Evolutionary conservation across 2,888 invertebrate genomes (phyloP), one percentile per base, ranked within the genome.

Genomic region (Trissoscelio sp.): DNA sequence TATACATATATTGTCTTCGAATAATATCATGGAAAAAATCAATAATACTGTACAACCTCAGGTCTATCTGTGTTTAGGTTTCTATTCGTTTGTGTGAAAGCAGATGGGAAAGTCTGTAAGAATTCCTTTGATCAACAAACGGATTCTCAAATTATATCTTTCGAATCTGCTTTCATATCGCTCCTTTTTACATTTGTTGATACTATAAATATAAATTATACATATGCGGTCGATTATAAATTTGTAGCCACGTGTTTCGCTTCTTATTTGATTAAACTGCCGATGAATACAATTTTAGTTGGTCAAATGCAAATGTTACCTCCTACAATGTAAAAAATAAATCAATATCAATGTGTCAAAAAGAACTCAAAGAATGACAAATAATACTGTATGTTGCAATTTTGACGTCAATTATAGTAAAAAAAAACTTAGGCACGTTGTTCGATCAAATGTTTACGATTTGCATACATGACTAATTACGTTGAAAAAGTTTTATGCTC

Each of bases 1-100:
- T 75, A 81, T 83, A 84, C 37, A 72, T 51, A 66, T 75, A 75
- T 84, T 82, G 80, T 83, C 82, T 78, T 78, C 64, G 75, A 73
- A 77, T 64, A 64, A 62, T 62, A 42, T 37, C 14, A 75, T 66
- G 57, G 51, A 51, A 74, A 74, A 7, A 28, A 51, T 6, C 37
- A 11, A 37, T 37, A 75, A 75, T 75, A 75, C 75, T 75, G 75
- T 67, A 66, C 67, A 67, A n/a, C n/a, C n/a, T n/a, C n/a, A n/a
- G n/a, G n/a, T n/a, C n/a, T n/a, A n/a, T n/a, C n/a, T n/a, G n/a
- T n/a, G n/a, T 3, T 31, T 31, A 1, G 6, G 7, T 31, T 31
- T 31, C 4, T 2, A 1, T 31, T 31, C 31, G 6, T 6, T 31
- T 31, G 9, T 31, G 1, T 31, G 1, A 2, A 31, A 31, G 9